phyloP scores from a whole-genome alignment of 2,797 vertebrate genomes.

The Fundulus diaphanus region DNA sequence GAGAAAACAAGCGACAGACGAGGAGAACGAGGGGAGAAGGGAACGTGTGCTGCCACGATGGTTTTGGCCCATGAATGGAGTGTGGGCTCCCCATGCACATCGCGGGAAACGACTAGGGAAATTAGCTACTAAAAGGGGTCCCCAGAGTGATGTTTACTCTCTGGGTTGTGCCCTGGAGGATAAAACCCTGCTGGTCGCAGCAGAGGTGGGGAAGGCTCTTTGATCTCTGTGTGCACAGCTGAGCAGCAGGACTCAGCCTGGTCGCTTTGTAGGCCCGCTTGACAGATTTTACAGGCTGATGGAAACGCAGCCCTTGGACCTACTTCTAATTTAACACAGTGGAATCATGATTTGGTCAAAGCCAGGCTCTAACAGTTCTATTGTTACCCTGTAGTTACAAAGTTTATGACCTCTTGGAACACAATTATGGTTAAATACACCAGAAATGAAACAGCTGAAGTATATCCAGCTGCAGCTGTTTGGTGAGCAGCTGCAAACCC shows the following conservation, averaged over 20 bases:
- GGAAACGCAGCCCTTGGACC: background rate
- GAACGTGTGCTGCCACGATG: conserved; percentile 25
- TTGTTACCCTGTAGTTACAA: background rate
- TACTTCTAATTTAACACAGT: background rate
- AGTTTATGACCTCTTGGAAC: background rate
- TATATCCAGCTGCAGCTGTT: conserved; percentile 9
- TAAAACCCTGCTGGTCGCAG: conserved; percentile 27
- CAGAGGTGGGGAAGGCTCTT: conserved; percentile 26
- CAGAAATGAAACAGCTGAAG: background rate
- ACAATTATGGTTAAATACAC: background rate
- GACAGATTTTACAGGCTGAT: background rate
- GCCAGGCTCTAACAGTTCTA: background rate
- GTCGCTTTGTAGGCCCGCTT: background rate
- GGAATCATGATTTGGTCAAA: conserved; percentile 3
- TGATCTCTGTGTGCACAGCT: conserved; percentile 46
- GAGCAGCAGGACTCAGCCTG: conserved; percentile 34
- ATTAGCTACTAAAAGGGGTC: conserved; percentile 36
- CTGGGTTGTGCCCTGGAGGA: conserved; percentile 43
- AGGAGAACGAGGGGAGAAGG: conserved; percentile 8
- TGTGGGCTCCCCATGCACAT: conserved; percentile 56
- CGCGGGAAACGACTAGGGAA: conserved; percentile 37
- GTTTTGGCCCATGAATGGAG: conserved; percentile 40
- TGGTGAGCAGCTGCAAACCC: background rate
- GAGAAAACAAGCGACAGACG: conserved; percentile 6
- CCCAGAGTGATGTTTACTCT: conserved; percentile 59